phyloP scores from a whole-genome alignment of 2,113 vertebrate genomes.

The Tachuris rubrigastra region DNA sequence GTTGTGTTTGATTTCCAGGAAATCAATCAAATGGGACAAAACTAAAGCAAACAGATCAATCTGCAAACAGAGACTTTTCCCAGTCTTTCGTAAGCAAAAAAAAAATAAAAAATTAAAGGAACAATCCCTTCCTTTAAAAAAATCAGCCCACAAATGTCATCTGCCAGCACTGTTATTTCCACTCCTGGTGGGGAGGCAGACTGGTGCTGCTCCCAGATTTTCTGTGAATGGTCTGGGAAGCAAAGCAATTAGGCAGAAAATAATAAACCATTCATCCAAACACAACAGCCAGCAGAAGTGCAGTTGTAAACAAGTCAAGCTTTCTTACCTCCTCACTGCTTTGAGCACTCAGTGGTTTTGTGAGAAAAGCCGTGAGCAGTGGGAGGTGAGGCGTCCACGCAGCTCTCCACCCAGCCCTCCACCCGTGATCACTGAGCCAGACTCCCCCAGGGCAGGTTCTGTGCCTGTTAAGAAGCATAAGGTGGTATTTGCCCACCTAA shows the following conservation, averaged over 20 bases:
- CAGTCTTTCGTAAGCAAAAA: not conserved
- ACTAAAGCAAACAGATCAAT: conserved; percentile 33
- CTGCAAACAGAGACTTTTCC: not conserved
- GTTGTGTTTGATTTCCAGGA: not conserved
- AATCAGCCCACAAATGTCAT: not conserved
- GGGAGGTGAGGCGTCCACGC: accelerated
- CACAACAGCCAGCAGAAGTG: not conserved
- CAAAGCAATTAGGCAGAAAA: conserved; percentile 7
- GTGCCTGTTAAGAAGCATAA: not conserved
- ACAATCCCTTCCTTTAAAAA: not conserved
- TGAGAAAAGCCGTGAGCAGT: not conserved
- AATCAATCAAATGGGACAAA: not conserved
- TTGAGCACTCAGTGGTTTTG: not conserved
- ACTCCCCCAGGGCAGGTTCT: not conserved
- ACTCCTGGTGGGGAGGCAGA: not conserved
- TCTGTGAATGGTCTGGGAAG: conserved; percentile 40
- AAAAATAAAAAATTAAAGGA: not conserved
- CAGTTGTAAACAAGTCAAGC: not conserved
- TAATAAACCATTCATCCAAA: conserved; percentile 25
- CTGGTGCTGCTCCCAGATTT: not conserved
- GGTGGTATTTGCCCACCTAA: not conserved
- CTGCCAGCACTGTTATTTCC: not conserved
- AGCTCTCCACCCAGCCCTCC: not conserved
- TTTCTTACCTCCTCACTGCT: not conserved
- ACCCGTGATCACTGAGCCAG: not conserved